Conservation (phyloP, 2,888 invertebrate genomes). For the Pachymerium ferrugineum region DNA sequence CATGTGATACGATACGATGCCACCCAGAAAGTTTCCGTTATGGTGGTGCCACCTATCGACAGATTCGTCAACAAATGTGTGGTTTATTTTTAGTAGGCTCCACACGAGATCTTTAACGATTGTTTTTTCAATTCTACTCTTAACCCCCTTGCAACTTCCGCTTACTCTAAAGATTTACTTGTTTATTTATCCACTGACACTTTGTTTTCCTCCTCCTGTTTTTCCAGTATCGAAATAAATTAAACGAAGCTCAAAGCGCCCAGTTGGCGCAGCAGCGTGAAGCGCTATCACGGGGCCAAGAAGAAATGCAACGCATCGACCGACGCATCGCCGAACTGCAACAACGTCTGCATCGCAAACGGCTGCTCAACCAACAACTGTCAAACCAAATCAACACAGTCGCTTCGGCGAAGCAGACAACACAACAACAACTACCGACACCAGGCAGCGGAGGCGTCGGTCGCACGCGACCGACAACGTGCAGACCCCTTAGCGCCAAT, state of each 20-base stretch:
- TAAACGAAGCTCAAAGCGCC: slow-evolving; percentile 90
- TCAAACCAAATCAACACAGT: slow-evolving; percentile 52
- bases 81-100: too few relatives aligned
- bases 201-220: slow-evolving; percentile 20
- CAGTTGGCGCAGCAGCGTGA: slow-evolving; percentile 83
- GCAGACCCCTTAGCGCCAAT: slow-evolving; percentile 40
- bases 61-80: too few relatives aligned
- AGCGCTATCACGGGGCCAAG: slow-evolving; percentile 78
- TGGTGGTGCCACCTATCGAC: too few relatives aligned
- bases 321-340: slow-evolving; percentile 89
- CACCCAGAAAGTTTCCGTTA: too few relatives aligned
- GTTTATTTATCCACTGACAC: not conserved
- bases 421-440: too few relatives aligned
- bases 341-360: slow-evolving; percentile 79
- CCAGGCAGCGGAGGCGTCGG: not conserved
- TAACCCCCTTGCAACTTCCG: too few relatives aligned
- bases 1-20: too few relatives aligned
- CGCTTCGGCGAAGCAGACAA: slow-evolving; percentile 39
- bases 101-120: too few relatives aligned
- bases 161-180: too few relatives aligned
- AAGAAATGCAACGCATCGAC: slow-evolving; percentile 88
- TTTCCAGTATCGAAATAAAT: slow-evolving; percentile 86
- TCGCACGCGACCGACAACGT: slow-evolving; percentile 32
- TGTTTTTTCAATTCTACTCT: too few relatives aligned
- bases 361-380: slow-evolving; percentile 72